A percentile compares a stretch with the other conserved stretches of the same genome.
Evolutionary conservation across 2,888 invertebrate species (phyloP).

Genomic region (Teinopalpus imperialis): DNA sequence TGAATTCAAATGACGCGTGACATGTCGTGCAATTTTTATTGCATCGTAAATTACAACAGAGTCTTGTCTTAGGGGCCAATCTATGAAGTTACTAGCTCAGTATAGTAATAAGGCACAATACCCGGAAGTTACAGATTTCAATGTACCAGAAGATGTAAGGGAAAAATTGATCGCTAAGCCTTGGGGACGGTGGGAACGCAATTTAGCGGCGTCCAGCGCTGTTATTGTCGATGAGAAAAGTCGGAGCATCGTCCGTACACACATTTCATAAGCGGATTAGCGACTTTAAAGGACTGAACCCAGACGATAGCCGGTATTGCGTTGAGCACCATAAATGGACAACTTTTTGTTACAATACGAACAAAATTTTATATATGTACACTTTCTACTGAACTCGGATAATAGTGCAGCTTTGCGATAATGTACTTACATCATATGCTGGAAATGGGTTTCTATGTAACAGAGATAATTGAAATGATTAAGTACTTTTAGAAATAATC

Average conservation of each 20-base stretch:
- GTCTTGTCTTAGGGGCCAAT: conserved; percentile 8
- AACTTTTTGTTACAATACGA: conserved; percentile 61
- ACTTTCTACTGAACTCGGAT: conserved; percentile 49
- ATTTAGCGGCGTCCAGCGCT: conserved; percentile 44
- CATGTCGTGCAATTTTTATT: neutral
- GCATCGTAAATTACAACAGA: neutral
- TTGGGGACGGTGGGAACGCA: conserved; percentile 33
- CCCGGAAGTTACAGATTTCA: conserved; percentile 30
- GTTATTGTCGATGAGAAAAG: conserved; percentile 64
- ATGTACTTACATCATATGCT: conserved; percentile 21
- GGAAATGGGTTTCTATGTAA: neutral
- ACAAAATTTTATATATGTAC: conserved; percentile 46
- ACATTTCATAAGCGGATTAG: conserved; percentile 70
- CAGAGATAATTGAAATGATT: neutral
- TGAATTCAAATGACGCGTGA: conserved; percentile 9
- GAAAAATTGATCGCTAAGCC: conserved; percentile 32
- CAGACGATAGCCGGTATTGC: conserved; percentile 58
- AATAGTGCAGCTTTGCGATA: conserved; percentile 36
- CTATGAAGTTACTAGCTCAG: conserved; percentile 1
- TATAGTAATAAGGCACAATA: conserved; percentile 25
- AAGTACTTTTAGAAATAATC: too few species aligned
- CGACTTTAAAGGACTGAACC: conserved; percentile 64
- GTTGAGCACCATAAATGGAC: conserved; percentile 56
- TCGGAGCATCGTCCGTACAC: conserved; percentile 47
- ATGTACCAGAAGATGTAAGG: conserved; percentile 25